Evolutionary conservation across 2,797 vertebrate species (phyloP).

Genomic region (Jordanella pulchra): DNA sequence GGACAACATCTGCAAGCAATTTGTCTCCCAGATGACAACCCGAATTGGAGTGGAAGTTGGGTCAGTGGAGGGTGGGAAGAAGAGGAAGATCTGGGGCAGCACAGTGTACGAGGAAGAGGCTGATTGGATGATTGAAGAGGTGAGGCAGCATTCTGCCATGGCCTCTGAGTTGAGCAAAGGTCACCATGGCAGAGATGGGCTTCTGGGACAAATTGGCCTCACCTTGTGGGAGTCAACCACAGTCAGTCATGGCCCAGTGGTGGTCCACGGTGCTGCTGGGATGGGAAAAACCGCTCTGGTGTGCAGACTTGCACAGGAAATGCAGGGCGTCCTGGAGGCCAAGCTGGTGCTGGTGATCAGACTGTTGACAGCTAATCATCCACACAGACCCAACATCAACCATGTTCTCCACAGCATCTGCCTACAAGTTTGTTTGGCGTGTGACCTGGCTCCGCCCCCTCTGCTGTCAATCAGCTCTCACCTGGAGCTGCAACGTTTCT

Average conservation of each 20-base stretch:
- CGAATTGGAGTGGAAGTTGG: conserved; percentile 52
- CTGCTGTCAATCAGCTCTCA: conserved; percentile 56
- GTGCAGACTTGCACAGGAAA: conserved; percentile 75
- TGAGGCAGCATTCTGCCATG: conserved; percentile 64
- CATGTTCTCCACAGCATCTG: conserved; percentile 77
- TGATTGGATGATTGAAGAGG: conserved; percentile 72
- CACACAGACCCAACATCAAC: conserved; percentile 67
- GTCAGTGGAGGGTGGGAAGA: background rate
- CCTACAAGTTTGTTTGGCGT: conserved; percentile 78
- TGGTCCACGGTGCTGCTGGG: conserved; percentile 78
- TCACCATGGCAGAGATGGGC: conserved; percentile 74
- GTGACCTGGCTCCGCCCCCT: conserved; percentile 68
- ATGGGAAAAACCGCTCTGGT: conserved; percentile 84
- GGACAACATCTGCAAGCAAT: conserved; percentile 77
- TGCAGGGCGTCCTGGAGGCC: conserved; percentile 59
- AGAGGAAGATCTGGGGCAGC: conserved; percentile 31
- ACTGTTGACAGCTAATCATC: conserved; percentile 78
- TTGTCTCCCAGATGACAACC: conserved; percentile 78
- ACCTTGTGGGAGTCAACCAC: conserved; percentile 66
- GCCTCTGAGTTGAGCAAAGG: conserved; percentile 49
- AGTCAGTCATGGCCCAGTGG: conserved; percentile 64
- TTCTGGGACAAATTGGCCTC: conserved; percentile 76
- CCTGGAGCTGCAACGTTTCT: conserved; percentile 72
- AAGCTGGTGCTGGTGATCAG: conserved; percentile 63
- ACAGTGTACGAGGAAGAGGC: background rate